Conservation (phyloP, 2,888 invertebrate species). For the Drosophila anomalipes region DNA sequence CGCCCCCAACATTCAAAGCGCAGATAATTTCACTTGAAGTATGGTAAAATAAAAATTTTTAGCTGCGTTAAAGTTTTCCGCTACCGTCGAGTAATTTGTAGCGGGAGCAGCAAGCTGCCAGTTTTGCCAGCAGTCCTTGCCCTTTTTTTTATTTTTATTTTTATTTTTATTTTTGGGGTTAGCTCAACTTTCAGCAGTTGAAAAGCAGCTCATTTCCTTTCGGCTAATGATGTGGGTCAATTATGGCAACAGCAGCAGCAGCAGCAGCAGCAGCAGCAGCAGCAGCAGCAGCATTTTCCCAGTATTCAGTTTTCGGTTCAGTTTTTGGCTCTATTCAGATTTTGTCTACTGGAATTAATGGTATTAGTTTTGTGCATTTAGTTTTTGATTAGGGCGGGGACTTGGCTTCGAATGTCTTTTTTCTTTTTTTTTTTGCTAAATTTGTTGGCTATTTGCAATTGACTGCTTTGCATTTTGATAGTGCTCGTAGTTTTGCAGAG, state of each 20-base stretch:
- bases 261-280: conserved; percentile 42
- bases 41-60: conserved; percentile 71
- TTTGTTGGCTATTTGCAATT: conserved; percentile 60
- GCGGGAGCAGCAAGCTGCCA: conserved; percentile 44
- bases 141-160: conserved; percentile 21
- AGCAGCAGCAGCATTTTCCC: conserved; percentile 25
- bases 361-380: conserved; percentile 80
- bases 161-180: conserved; percentile 42
- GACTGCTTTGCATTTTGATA: conserved; percentile 40
- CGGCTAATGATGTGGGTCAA: conserved; percentile 79
- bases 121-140: conserved; percentile 48
- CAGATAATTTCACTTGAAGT: conserved; percentile 80
- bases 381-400: conserved; percentile 74
- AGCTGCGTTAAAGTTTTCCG: conserved; percentile 70
- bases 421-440: conserved; percentile 15
- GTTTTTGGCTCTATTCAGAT: conserved; percentile 68
- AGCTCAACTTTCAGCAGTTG: conserved; percentile 62
- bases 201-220: conserved; percentile 78
- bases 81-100: conserved; percentile 74
- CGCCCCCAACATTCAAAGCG: conserved; percentile 52
- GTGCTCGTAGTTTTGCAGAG: conserved; percentile 29
- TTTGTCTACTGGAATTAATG: conserved; percentile 81
- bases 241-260: conserved; percentile 66
- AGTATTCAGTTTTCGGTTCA: conserved; percentile 38
- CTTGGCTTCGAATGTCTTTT: conserved; percentile 20